These are phyloP conservation scores for Rhynchonycteris naso DNA, from an alignment of 2,797 vertebrate species.

Conservation along the genomic window DNA sequence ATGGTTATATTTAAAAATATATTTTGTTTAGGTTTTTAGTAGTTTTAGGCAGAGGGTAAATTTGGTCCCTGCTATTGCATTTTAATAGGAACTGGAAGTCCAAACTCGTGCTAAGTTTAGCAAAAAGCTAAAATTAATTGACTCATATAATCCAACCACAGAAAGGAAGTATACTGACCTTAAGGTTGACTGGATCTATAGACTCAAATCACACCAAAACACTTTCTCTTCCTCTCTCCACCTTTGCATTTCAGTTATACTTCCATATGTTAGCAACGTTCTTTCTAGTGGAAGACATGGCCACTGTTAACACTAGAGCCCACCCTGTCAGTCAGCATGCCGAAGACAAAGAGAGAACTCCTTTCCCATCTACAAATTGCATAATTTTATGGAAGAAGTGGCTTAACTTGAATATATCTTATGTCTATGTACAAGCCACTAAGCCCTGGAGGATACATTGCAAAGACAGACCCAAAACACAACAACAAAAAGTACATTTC, in stretches of 20 bases:
- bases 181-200: neutral
- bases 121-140: neutral
- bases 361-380: neutral
- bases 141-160: neutral
- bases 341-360: neutral
- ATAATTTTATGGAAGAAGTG: neutral
- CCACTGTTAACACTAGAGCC: neutral
- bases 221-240: neutral
- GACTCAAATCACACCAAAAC: neutral
- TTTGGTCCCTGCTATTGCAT: neutral
- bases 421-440: neutral
- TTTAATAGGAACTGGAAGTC: neutral
- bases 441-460: neutral
- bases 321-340: neutral
- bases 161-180: neutral
- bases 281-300: neutral
- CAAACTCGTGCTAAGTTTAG: neutral
- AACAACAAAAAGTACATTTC: neutral
- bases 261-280: neutral
- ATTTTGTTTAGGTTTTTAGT: constrained; percentile 10
- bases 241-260: neutral
- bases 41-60: neutral
- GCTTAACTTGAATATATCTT: neutral
- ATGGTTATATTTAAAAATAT: neutral
- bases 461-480: neutral